Conservation (phyloP, 2,113 vertebrate genomes). For the Pseudolaguvia tuberculata region DNA sequence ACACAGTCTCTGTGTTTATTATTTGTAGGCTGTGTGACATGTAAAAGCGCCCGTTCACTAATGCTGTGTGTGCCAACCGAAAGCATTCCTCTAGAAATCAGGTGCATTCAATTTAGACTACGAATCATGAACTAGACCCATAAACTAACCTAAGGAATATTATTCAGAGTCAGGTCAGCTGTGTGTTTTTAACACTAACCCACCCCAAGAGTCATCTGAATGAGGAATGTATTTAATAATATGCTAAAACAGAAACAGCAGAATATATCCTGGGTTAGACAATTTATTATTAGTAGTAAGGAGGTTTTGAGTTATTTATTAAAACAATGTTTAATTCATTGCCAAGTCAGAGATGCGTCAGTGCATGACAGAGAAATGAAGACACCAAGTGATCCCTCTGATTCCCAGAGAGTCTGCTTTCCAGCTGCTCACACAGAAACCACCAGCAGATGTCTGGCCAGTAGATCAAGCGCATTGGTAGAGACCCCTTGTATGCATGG, state of each 20-base stretch:
- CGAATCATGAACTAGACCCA: not conserved
- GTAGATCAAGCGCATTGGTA: constrained; percentile 65
- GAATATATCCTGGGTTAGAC: not conserved
- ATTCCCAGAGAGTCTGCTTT: constrained; percentile 51
- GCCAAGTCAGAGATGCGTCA: constrained; percentile 16
- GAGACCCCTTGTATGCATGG: constrained; percentile 66
- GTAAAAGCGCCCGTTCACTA: constrained; percentile 20
- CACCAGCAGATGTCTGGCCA: constrained; percentile 71
- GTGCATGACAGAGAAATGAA: constrained; percentile 11
- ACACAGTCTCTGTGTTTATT: constrained; percentile 22
- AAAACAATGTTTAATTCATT: constrained; percentile 36
- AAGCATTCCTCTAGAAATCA: constrained; percentile 3
- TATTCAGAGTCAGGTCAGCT: constrained; percentile 23
- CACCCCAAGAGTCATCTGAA: not conserved
- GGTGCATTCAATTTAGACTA: not conserved
- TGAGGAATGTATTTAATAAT: not conserved
- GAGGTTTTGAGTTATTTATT: constrained; percentile 28
- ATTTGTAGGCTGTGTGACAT: constrained; percentile 24
- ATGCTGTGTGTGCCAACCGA: not conserved
- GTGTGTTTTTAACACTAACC: constrained; percentile 18
- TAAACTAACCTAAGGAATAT: not conserved
- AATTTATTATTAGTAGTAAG: constrained; percentile 29
- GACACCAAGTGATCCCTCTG: constrained; percentile 22
- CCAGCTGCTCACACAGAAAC: constrained; percentile 66
- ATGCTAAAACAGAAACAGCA: not conserved